Evolutionary conservation across 2,113 vertebrate genomes (phyloP), one percentile per base, ranked within the genome.

Genomic region (Elachura formosa): DNA sequence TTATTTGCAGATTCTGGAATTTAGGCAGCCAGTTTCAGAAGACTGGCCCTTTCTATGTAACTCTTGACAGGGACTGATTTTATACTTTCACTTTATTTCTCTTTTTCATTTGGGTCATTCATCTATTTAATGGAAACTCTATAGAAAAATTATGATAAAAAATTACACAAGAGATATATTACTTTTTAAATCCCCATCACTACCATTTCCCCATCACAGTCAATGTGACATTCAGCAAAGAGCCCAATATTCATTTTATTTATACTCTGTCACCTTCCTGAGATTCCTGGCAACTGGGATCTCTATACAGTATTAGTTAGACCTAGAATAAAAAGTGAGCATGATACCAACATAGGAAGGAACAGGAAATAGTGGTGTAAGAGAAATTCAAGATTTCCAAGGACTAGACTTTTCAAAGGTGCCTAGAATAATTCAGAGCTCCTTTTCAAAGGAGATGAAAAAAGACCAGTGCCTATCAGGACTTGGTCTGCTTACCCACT

Each of bases 31-130:
- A 59, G 3, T 61, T 93, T 84, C 54, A 68, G 41, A 86, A 72
- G 43, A 19, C 68, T 86, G 26, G 36, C 21, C 85, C 25, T 48
- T 86, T 89, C 81, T 76, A 73, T 69, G 43, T 21, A 94, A 78
- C 54, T 55, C 87, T 79, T 93, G 93, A 97, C 89, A 95, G 59
- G 89, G 91, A 97, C 84, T 46, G 74, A 96, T 95, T 95, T 96
- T 87, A 84, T 40, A 58, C 58, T 89, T 93, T 46, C 89, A 69
- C 24, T 76, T 94, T 93, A 87, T 62, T 95, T 74, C 91, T 80
- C 67, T 87, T 93, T 87, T 84, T 89, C 91, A 85, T 86, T 96
- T 74, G 74, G 88, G 82, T 74, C 92, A 96, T 96, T 94, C 52
- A 91, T 95, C 95, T 93, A 87, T 61, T 96, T 96, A 96, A 96